Percentiles rank a stretch among this genome's conserved stretches.
Evolutionary conservation across 2,797 vertebrate genomes (phyloP).

Genomic region (Staurois parvus): DNA sequence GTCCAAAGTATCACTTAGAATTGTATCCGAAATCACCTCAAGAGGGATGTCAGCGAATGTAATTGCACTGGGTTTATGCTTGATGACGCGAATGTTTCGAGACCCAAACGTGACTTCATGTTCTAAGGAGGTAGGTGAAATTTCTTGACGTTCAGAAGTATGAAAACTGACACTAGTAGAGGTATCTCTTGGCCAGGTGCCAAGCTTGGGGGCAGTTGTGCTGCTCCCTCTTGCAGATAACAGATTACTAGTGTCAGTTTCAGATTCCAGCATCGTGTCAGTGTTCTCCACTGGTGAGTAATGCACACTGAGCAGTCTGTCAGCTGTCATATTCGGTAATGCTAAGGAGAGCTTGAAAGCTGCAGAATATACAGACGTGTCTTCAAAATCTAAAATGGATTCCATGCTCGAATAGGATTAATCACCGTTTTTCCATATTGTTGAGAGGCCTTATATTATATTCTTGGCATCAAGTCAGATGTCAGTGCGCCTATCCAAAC

Average conservation of each 20-base stretch:
- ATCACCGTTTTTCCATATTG: conserved; percentile 7
- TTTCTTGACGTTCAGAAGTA: conserved; percentile 17
- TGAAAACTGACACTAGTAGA: conserved; percentile 37
- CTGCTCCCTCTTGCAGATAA: conserved; percentile 21
- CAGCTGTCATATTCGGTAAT: conserved; percentile 60
- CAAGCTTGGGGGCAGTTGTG: conserved; percentile 36
- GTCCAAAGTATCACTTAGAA: conserved; percentile 69
- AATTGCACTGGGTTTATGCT: conserved; percentile 79
- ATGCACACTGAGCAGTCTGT: conserved; percentile 62
- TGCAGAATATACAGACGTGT: conserved; percentile 64
- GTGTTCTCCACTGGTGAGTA: conserved; percentile 55
- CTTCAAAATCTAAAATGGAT: conserved; percentile 69
- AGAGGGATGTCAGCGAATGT: conserved; percentile 76
- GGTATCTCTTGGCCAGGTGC: neutral
- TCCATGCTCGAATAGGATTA: conserved; percentile 76
- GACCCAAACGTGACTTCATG: conserved; percentile 26
- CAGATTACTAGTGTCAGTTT: conserved; percentile 39
- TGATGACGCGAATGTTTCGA: conserved; percentile 76
- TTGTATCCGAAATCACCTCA: conserved; percentile 55
- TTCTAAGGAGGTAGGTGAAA: conserved; percentile 7
- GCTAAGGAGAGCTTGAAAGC: conserved; percentile 62
- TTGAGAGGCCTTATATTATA: neutral
- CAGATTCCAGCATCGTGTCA: conserved; percentile 41
- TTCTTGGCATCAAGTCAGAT: neutral
- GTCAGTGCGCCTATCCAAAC: neutral